Base-by-base conservation (phyloP, 1,140 invertebrate species). In the Scaptodrosophila lebanonensis region DNA sequence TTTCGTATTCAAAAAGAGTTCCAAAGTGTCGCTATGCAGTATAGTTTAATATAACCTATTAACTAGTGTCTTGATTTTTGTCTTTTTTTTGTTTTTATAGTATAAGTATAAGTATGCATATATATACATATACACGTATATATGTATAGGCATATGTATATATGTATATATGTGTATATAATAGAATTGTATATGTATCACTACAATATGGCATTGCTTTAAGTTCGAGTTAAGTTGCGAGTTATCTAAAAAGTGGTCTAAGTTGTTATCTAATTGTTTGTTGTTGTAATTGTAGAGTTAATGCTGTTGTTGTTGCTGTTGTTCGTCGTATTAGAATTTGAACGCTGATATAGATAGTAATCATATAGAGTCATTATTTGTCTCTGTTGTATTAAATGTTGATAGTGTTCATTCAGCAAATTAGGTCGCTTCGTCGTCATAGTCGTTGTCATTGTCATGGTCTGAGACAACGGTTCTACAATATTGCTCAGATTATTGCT, bases 201-300 rank as follows among this genome's bases (percentile, higher is more conserved):
- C 79, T 84, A 84, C 66, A 67, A 57, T 84, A 84, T 84, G 79
- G 79, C 79, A 84, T 84, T 84, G 79, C 79, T 84, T 84, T 84
- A 60, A 69, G 67, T 83, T 61, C 35, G 42, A 16, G 30, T 61
- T 33, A 29, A 51, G 50, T 65, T 59, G 45, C 36, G 57, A 64
- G 64, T 67, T 43, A 5, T 47, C 12, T 43, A 56, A 20, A 33
- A 39, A 38, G 25, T 57, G 54, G 36, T 27, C 40, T 27, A 13
- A 8, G 12, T 17, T 42, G 12, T 15, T 27, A 20, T 64, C 45
- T 70, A 71, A 56, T 67, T 77, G 56, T 27, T 57, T 44, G 49
- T 67, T 36, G 67, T 56, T 42, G 54, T 64, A 54, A 64, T 50
- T 44, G 63, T 63, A n/a, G 68, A 42, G 47, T 51, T 52, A 53